phyloP scores from a whole-genome alignment of 2,113 vertebrate species.

The Sclerurus mexicanus region DNA sequence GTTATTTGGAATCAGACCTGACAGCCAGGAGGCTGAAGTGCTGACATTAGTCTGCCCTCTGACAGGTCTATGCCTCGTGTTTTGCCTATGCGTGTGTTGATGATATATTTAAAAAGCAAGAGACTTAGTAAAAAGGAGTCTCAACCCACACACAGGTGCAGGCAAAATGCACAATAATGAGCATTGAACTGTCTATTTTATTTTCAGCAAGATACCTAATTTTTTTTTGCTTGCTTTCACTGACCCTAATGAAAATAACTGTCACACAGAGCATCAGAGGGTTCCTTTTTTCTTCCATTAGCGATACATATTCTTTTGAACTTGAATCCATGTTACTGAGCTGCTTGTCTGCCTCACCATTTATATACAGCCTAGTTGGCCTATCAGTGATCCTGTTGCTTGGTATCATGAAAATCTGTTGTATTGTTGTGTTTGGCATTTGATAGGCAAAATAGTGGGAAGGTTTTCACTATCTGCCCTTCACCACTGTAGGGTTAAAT shows the following conservation, averaged over 20 bases:
- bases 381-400: neutral
- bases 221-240: neutral
- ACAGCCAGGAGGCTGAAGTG: constrained; percentile 16
- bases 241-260: neutral
- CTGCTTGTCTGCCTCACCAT: neutral
- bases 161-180: neutral
- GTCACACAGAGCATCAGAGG: neutral
- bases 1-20: constrained; percentile 48
- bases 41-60: constrained; percentile 9
- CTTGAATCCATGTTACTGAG: neutral
- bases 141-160: neutral
- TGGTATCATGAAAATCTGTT: neutral
- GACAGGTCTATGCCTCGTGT: neutral
- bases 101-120: neutral
- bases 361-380: neutral
- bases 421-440: neutral
- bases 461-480: neutral
- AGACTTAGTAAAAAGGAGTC: constrained; percentile 1
- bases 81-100: neutral
- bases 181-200: neutral
- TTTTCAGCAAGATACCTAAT: neutral
- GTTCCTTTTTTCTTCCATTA: neutral
- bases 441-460: neutral
- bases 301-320: neutral
- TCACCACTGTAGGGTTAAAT: neutral